Percentiles rank a stretch among this genome's conserved stretches.
Evolutionary conservation across 2,113 vertebrate genomes (phyloP).

Genomic region (Channa maculata): DNA sequence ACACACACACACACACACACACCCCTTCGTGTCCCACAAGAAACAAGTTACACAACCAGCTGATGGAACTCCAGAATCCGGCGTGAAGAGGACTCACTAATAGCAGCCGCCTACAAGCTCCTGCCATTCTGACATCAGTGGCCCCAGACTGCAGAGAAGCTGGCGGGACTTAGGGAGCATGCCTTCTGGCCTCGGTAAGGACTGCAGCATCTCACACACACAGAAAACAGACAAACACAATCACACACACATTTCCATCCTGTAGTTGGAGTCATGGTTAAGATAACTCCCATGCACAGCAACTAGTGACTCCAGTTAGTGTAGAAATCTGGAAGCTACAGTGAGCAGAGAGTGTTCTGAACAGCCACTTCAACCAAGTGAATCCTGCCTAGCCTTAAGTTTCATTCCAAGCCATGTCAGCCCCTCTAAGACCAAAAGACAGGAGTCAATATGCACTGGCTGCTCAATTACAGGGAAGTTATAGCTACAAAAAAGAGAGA

Average conservation of each 20-base stretch:
- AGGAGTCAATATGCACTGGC: slow-evolving; percentile 1
- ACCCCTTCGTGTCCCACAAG: slow-evolving; percentile 24
- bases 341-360: slow-evolving; percentile 37
- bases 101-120: slow-evolving; percentile 83
- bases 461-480: too few species aligned
- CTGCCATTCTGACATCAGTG: slow-evolving; percentile 84
- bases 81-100: slow-evolving; percentile 82
- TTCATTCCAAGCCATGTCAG: slow-evolving; percentile 62
- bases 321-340: slow-evolving; percentile 30
- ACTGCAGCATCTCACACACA: slow-evolving; percentile 52
- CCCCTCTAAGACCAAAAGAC: slow-evolving; percentile 61
- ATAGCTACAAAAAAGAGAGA: too few species aligned
- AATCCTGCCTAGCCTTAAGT: slow-evolving; percentile 62
- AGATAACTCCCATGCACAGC: slow-evolving; percentile 27
- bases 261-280: slow-evolving; percentile 28
- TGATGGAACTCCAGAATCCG: slow-evolving; percentile 82
- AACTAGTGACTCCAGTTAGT: slow-evolving; percentile 54
- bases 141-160: slow-evolving; percentile 76
- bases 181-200: slow-evolving; percentile 83
- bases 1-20: slow-evolving; percentile 15
- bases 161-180: slow-evolving; percentile 77
- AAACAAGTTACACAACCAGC: slow-evolving; percentile 77
- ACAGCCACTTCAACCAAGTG: slow-evolving; percentile 26
- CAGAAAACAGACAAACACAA: neutral
- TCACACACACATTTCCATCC: slow-evolving; percentile 1